Percentiles rank a stretch among this genome's conserved stretches.
Conservation (phyloP, 2,113 vertebrate species). For the Platysternon megacephalum region DNA sequence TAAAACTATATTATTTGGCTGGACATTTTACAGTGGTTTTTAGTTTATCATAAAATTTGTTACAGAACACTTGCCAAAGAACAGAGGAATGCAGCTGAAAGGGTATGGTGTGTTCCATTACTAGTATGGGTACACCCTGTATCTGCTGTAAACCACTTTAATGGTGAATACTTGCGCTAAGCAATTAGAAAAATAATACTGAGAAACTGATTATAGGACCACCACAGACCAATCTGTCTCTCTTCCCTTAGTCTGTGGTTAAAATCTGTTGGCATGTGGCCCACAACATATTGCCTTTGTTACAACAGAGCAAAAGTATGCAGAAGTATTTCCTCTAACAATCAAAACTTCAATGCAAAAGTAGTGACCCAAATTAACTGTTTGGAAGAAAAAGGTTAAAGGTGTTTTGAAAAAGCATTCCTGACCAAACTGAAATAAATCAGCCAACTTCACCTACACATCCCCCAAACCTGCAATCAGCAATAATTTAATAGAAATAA, state of each 20-base stretch:
- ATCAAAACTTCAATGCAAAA: conserved; percentile 62
- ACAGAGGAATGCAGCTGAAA: conserved; percentile 29
- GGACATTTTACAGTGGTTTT: background rate
- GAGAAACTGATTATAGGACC: conserved; percentile 63
- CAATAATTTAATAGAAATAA: conserved; percentile 74
- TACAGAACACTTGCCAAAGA: background rate
- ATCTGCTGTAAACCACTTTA: conserved; percentile 8
- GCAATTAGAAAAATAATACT: conserved; percentile 19
- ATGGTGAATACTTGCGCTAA: conserved; percentile 34
- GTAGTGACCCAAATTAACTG: conserved; percentile 68
- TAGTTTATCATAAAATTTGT: conserved; percentile 27
- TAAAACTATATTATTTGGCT: background rate
- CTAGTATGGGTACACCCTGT: background rate
- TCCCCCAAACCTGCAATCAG: conserved; percentile 72
- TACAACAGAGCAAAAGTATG: conserved; percentile 72
- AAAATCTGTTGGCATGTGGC: conserved; percentile 69
- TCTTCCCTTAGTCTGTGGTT: conserved; percentile 58
- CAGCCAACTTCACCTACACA: conserved; percentile 65
- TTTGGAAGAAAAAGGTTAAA: conserved; percentile 70
- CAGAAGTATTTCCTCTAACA: conserved; percentile 72
- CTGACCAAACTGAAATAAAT: conserved; percentile 60
- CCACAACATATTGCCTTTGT: conserved; percentile 63
- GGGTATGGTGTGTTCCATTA: conserved; percentile 8
- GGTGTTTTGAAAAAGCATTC: conserved; percentile 72
- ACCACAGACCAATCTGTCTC: conserved; percentile 66